phyloP scores from a whole-genome alignment of 2,888 invertebrate species.

The Andrena chrysosceles region DNA sequence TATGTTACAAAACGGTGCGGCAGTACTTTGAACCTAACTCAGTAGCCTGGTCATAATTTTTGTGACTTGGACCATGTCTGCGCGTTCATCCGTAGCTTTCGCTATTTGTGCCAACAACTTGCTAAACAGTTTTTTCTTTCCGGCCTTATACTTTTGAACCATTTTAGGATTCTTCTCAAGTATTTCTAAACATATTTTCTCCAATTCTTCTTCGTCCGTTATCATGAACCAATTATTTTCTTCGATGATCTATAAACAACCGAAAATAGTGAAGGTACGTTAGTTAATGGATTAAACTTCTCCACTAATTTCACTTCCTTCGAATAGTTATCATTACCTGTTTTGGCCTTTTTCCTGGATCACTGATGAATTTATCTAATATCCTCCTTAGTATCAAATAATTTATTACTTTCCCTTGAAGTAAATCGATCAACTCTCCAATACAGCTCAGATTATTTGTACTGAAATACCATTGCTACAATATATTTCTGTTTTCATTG shows the following conservation, averaged over 20 bases:
- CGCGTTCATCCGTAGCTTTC: slow-evolving; percentile 87
- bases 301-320: not conserved
- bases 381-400: slow-evolving; percentile 87
- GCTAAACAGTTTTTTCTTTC: slow-evolving; percentile 90
- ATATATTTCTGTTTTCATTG: slow-evolving; percentile 5
- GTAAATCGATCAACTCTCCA: slow-evolving; percentile 88
- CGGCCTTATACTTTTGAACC: slow-evolving; percentile 89
- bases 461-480: slow-evolving; percentile 79
- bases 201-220: slow-evolving; percentile 87
- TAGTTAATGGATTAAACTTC: not conserved
- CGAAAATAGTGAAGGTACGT: slow-evolving; percentile 41
- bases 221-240: slow-evolving; percentile 89
- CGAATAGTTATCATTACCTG: slow-evolving; percentile 78
- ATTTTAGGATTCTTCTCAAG: slow-evolving; percentile 89
- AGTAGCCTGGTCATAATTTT: slow-evolving; percentile 87
- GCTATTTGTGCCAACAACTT: slow-evolving; percentile 88
- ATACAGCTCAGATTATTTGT: slow-evolving; percentile 86
- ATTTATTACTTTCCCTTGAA: slow-evolving; percentile 88
- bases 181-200: slow-evolving; percentile 87
- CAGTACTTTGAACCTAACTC: slow-evolving; percentile 26
- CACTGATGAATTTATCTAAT: slow-evolving; percentile 85
- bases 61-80: slow-evolving; percentile 89
- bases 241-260: slow-evolving; percentile 86
- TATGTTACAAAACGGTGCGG: slow-evolving; percentile 21
- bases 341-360: slow-evolving; percentile 82